Percentiles rank a stretch among this genome's conserved stretches.
These are phyloP conservation scores for Carabus problematicus DNA, from an alignment of 2,888 invertebrate genomes.

Conservation along the genomic window DNA sequence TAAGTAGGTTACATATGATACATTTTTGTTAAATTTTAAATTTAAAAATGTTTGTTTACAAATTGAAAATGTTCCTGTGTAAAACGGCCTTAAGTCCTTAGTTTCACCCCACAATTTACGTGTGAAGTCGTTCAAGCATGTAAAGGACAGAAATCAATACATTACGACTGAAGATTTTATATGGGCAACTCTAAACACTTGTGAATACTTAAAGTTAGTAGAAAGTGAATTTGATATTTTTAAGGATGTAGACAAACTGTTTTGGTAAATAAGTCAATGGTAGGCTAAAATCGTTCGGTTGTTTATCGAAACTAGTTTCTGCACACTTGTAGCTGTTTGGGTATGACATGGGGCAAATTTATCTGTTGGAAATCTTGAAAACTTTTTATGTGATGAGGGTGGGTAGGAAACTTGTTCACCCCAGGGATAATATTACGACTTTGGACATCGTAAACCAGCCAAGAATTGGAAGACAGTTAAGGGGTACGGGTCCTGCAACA, in stretches of 20 bases:
- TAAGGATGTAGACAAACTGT: constrained; percentile 17
- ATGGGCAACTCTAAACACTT: constrained; percentile 56
- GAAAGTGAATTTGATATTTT: constrained; percentile 54
- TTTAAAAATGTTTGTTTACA: not conserved
- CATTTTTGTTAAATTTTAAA: no score
- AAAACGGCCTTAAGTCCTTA: constrained; percentile 51
- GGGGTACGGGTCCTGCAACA: no score
- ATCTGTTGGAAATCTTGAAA: constrained; percentile 54
- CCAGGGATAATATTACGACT: constrained; percentile 44
- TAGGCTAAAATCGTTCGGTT: not conserved
- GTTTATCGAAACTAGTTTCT: constrained; percentile 19
- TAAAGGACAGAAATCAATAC: constrained; percentile 50
- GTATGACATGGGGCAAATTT: constrained; percentile 56
- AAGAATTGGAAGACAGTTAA: no score
- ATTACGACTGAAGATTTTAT: constrained; percentile 39
- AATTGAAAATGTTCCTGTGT: constrained; percentile 48
- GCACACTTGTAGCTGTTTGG: constrained; percentile 49
- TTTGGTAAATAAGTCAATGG: constrained; percentile 12
- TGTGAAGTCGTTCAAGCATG: constrained; percentile 48
- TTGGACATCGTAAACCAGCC: constrained; percentile 19
- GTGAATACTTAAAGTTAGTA: constrained; percentile 56
- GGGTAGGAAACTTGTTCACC: constrained; percentile 45
- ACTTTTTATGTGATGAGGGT: constrained; percentile 54
- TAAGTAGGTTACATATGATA: no score
- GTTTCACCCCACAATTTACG: constrained; percentile 57